phyloP scores from a whole-genome alignment of 2,113 vertebrate genomes.

The Bucco capensis region DNA sequence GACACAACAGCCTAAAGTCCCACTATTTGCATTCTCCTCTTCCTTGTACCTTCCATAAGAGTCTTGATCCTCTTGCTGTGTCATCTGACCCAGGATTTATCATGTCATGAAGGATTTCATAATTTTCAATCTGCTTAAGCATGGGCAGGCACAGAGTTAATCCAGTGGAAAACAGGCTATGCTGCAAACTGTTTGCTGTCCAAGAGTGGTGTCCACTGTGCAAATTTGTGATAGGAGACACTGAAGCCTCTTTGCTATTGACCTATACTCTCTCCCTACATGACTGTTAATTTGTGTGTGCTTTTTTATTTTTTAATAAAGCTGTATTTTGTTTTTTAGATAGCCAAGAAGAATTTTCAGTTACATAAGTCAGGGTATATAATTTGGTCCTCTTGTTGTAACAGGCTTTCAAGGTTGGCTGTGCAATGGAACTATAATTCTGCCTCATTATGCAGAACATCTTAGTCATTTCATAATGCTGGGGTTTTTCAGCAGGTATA shows the following conservation, averaged over 20 bases:
- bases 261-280: neutral
- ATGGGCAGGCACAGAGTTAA: neutral
- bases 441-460: neutral
- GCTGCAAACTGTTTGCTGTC: neutral
- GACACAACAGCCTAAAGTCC: neutral
- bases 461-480: neutral
- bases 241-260: neutral
- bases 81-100: conserved; percentile 51
- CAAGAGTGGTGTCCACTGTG: neutral
- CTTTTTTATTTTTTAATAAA: neutral
- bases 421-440: neutral
- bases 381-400: neutral
- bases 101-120: conserved; percentile 44
- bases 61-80: conserved; percentile 8
- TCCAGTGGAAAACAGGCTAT: conserved; percentile 29
- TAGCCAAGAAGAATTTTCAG: neutral
- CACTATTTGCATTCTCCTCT: conserved; percentile 21
- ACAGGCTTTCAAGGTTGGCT: neutral
- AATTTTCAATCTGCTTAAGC: conserved; percentile 58
- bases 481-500: neutral
- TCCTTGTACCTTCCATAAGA: neutral
- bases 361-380: neutral
- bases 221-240: neutral
- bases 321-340: neutral
- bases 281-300: neutral